Base-by-base conservation (phyloP, 2,797 vertebrate genomes). In the Notolabrus celidotus region DNA sequence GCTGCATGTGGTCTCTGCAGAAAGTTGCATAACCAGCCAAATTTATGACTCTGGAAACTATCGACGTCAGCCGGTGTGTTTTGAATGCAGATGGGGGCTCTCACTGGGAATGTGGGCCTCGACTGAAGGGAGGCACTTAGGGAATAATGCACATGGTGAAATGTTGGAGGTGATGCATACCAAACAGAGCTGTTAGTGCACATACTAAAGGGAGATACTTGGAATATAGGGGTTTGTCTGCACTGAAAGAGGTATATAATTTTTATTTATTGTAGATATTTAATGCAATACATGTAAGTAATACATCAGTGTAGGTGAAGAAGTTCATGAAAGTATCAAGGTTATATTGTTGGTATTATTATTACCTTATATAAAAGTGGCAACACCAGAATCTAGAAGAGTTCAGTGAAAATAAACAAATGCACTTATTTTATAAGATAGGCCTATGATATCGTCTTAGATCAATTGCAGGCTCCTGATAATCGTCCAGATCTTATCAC, bases 1-100 rank as follows among this genome's bases (percentile, higher is more conserved):
- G 76, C 72, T 70, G 67, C 74, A 46, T 86, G 78, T 74, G 52
- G 71, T 51, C 47, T 77, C 78, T 74, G 85, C 74, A 83, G 70
- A 87, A 86, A 74, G 83, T 85, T 88, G 59, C 82, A 71, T 78
- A 87, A 79, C 66, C 0, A 10, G 53, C 58, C 9, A 71, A 77
- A 90, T 88, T 57, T 85, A 85, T 84, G 72, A 80, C 83, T 83
- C 75, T 78, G 70, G 79, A 69, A 84, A 71, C 64, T 77, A 76
- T 79, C 34, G 47, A 78, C 34, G 25, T 70, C 39, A 54, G 67
- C 25, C 66, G 34, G 58, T 77, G 71, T 58, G 66, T 70, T 84
- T 34, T 71, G 67, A 84, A 86, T 88, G 57, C 72, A 78, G 75
- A 88, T 69, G 64, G 68, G 72, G 54, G 42, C 63, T 73, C 59